These are phyloP conservation scores for Ceyx margarethae DNA, from an alignment of 2,113 vertebrate species.

Conservation along the genomic window DNA sequence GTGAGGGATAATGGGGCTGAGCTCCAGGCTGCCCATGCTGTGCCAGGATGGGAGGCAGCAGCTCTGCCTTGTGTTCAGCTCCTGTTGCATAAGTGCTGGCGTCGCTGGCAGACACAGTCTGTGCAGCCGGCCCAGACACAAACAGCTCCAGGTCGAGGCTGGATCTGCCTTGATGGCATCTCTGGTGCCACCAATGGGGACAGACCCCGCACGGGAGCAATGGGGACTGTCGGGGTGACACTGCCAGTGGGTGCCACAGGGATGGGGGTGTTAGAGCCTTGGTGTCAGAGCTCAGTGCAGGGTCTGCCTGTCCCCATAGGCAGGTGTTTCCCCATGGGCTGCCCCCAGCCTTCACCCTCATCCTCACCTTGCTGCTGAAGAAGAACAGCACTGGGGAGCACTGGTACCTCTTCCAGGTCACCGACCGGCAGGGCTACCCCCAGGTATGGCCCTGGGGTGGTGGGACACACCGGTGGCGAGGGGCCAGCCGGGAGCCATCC, in stretches of 20 bases:
- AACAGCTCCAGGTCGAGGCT: neutral
- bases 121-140: neutral
- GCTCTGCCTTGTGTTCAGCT: neutral
- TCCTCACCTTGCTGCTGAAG: constrained; percentile 90
- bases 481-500: rapidly evolving
- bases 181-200: neutral
- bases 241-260: neutral
- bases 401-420: constrained; percentile 92
- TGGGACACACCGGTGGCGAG: rapidly evolving
- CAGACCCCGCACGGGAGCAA: rapidly evolving
- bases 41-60: neutral
- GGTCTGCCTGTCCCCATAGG: constrained; percentile 68
- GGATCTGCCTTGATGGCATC: neutral
- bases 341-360: constrained; percentile 86
- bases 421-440: constrained; percentile 86
- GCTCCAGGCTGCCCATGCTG: neutral
- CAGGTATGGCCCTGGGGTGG: constrained; percentile 72
- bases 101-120: neutral
- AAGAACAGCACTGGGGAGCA: constrained; percentile 84
- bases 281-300: neutral
- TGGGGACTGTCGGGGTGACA: neutral
- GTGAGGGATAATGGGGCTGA: neutral
- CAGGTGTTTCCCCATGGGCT: constrained; percentile 87
- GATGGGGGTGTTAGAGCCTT: neutral
- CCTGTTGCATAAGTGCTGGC: neutral